These are phyloP conservation scores for Ectropis crepuscularia DNA, from an alignment of 2,888 invertebrate genomes.

Conservation along the genomic window DNA sequence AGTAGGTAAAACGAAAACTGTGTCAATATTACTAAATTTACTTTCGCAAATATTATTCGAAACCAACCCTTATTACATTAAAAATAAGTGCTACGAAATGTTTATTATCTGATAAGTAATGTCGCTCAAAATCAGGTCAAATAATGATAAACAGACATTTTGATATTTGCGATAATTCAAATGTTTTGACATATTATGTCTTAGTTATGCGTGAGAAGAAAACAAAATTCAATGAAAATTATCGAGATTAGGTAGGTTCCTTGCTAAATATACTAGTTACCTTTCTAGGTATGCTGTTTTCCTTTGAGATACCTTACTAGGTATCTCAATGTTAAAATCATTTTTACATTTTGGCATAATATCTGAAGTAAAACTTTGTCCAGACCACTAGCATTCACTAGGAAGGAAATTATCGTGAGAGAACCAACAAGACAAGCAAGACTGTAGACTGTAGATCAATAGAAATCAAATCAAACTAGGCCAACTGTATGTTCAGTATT, in stretches of 20 bases:
- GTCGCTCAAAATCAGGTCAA: slow-evolving; percentile 70
- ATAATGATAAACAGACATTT: slow-evolving; percentile 63
- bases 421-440: no score
- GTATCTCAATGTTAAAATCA: no score
- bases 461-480: no score
- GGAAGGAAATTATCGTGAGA: no score
- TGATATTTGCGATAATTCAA: slow-evolving; percentile 42
- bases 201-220: slow-evolving; percentile 2
- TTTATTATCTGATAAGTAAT: slow-evolving; percentile 59
- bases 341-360: no score
- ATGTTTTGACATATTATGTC: slow-evolving; percentile 22
- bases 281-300: no score
- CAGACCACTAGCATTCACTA: no score
- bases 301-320: no score
- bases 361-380: no score
- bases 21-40: slow-evolving; percentile 55
- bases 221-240: not conserved
- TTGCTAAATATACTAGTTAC: not conserved
- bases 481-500: no score
- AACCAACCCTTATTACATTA: slow-evolving; percentile 46
- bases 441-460: no score
- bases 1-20: slow-evolving; percentile 57
- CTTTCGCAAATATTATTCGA: slow-evolving; percentile 40
- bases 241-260: not conserved
- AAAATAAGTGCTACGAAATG: slow-evolving; percentile 40